Base-by-base conservation (phyloP, 2,888 invertebrate genomes). In the Sinodicranocentrus sp. region DNA sequence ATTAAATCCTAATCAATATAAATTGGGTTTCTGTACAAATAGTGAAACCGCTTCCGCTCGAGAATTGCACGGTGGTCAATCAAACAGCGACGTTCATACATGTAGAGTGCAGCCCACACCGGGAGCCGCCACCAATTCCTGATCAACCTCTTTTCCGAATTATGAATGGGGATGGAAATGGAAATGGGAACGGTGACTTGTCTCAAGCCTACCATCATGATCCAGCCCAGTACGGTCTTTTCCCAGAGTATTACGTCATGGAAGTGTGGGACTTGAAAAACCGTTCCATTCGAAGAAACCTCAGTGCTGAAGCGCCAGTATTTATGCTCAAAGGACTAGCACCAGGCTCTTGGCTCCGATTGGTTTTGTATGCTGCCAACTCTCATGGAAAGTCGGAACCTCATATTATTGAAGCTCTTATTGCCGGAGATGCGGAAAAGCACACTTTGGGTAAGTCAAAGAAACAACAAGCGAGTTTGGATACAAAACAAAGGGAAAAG, bases 41-140 rank as follows among this genome's bases (percentile, higher is more conserved):
- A 96, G 97, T 97, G 90, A 95, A 96, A 67, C 97, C 97, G 13
- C 96, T 96, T 90, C 94, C 96, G 75, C 92, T 97, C 83, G 94
- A 95, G 90, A 97, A 97, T 91, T 97, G 97, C 91, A 94, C 95
- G n/a, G 94, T 97, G 43, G 94, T 94, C 75, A 97, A 97, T 91
- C 95, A 96, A 91, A 97, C 96, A 82, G 92, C 94, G 86, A 95
- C 96, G 90, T 94, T 96, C 0, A 90, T 97, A 84, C 94, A 95
- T 90, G 95, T 97, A 68, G 96, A 96, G 88, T 97, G 97, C 91
- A 93, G 86, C 72, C 68, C 85, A 67, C 84, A 86, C 72, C 86
- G 89, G 39, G 88, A 89, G 73, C 86, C 88, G 44, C 89, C 89
- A 23, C 83, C 84, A 71, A 87, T 88, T 82, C 88, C 88, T 33